phyloP scores from a whole-genome alignment of 2,888 invertebrate species.

The Seira sanloemensis region DNA sequence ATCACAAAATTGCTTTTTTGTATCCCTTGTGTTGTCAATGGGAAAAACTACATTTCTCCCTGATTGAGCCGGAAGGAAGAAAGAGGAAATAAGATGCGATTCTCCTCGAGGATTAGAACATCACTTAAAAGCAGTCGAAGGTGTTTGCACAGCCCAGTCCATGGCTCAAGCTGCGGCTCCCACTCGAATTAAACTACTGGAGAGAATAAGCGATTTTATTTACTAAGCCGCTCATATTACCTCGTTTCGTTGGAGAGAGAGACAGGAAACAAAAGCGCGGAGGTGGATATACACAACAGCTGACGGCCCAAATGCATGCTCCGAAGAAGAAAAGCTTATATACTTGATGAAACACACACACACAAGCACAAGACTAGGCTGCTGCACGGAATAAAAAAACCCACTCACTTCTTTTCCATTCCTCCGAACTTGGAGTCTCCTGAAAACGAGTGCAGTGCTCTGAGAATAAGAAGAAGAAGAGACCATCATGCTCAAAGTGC shows the following conservation, averaged over 20 bases:
- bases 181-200: not conserved
- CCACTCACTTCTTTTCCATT: no score
- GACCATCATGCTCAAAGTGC: no score
- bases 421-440: no score
- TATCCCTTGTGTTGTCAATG: no score
- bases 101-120: no score
- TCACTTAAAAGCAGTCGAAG: not conserved
- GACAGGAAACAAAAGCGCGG: not conserved
- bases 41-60: not conserved
- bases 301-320: not conserved
- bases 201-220: not conserved
- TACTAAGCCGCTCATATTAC: not conserved
- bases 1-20: not conserved
- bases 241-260: not conserved
- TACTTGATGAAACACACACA: no score
- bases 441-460: no score
- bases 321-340: no score
- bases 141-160: not conserved
- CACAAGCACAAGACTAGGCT: no score
- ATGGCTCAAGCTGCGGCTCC: not conserved
- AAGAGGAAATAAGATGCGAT: slow-evolving; percentile 2
- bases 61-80: slow-evolving; percentile 17
- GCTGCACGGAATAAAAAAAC: no score
- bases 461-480: no score
- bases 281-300: not conserved